Evolutionary conservation across 53 echinoderm and acorn worm species (phyloP), one percentile per base, ranked within the genome.

Genomic region (Astropecten irregularis): DNA sequence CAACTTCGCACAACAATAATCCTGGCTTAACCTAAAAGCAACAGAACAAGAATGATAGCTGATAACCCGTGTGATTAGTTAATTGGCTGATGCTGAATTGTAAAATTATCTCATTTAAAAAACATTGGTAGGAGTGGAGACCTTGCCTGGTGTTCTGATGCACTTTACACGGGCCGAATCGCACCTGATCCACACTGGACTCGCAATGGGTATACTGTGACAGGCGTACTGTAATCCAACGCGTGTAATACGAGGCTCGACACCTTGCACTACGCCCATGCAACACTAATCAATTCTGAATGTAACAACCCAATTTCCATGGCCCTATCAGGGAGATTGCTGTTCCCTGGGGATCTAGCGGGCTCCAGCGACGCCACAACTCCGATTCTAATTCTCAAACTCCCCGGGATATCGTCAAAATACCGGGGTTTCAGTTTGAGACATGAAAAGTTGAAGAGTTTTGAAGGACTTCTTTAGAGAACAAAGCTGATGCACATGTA

Each of bases 301-400:
- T 48, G 79, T 79, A 79, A 79, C 79, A 79, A 79, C 79, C 79
- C 61, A 79, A 47, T 79, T 77, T 61, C 21, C 79, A 39, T 36
- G 56, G 56, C 58, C 58, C 37, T 56, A 29, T 56, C 76, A 76
- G 39, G 56, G 14, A 39, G 39, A 76, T 57, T 55, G 58, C 54
- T 15, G 26, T n/a, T 15, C 56, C 76, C 76, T 39, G 57, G 57
- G 76, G 76, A 76, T 29, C 56, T 57, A 40, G 35, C 11, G 56
- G 56, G 33, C 39, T 16, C 11, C 25, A 15, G 56, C 35, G 76
- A 76, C 76, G 76, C 76, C 76, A 76, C 14, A 14, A 36, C 71
- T 16, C 55, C 58, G 39, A 57, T 76, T 76, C 76, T 40, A 76
- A 76, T 76, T 76, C 50, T 3, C 58, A 1, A 3, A 27, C 76